These are phyloP conservation scores for Sylvicapra grimmia DNA, from an alignment of 2,113 vertebrate genomes.

Conservation along the genomic window DNA sequence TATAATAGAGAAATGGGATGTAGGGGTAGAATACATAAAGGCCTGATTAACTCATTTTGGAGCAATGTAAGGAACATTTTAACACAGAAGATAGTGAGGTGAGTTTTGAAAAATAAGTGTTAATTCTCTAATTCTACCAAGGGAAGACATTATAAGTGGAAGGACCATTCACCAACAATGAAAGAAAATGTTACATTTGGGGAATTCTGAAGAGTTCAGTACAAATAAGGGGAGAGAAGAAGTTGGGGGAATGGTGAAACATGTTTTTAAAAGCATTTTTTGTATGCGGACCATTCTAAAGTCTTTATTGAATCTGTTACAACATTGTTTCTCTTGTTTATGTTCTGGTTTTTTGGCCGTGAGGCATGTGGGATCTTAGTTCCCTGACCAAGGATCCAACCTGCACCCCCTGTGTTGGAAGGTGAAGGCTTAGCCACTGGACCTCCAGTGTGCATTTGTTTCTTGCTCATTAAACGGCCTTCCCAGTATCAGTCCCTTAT, in stretches of 20 bases:
- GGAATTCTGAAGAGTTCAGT: neutral
- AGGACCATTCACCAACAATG: neutral
- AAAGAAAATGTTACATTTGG: neutral
- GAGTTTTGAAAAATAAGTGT: neutral
- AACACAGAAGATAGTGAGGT: neutral
- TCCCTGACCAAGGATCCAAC: neutral
- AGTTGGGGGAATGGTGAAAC: neutral
- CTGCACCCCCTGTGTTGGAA: neutral
- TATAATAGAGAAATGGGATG: neutral
- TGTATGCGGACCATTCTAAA: neutral
- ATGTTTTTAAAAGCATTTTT: neutral
- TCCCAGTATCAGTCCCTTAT: neutral
- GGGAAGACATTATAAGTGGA: neutral
- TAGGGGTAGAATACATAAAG: neutral
- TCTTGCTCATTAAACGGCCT: neutral
- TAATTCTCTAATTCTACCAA: neutral
- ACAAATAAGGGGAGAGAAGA: neutral
- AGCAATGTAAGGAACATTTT: neutral
- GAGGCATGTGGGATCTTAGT: neutral
- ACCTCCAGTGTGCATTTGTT: neutral
- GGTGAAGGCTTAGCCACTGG: neutral
- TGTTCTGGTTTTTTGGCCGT: neutral
- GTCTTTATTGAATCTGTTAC: neutral
- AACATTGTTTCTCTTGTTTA: neutral
- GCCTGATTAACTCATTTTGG: neutral